phyloP scores from a whole-genome alignment of 2,113 vertebrate species.

The Peromyscus maniculatus region DNA sequence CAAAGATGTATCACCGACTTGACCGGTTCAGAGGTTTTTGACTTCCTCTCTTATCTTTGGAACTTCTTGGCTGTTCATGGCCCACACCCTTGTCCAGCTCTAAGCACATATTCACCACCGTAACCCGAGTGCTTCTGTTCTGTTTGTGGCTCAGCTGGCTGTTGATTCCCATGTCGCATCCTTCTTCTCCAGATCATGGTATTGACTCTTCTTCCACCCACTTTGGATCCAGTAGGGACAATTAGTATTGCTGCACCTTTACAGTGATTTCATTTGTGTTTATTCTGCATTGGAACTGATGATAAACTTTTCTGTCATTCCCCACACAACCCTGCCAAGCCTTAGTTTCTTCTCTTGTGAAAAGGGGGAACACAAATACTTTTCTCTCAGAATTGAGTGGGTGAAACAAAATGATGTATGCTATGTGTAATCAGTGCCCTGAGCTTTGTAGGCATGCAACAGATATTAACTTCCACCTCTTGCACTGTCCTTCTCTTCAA shows the following conservation, averaged over 20 bases:
- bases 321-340: neutral
- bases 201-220: neutral
- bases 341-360: neutral
- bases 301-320: neutral
- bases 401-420: neutral
- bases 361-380: neutral
- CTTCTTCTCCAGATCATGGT: neutral
- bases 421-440: neutral
- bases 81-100: neutral
- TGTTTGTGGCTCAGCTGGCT: neutral
- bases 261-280: neutral
- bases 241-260: neutral
- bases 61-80: neutral
- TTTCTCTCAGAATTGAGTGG: neutral
- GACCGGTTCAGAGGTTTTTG: conserved; percentile 28
- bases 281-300: neutral
- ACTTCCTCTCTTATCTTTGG: conserved; percentile 79
- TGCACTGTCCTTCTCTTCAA: neutral
- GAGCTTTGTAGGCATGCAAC: neutral
- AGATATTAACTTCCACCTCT: neutral
- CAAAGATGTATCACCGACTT: conserved; percentile 53
- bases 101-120: neutral
- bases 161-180: neutral
- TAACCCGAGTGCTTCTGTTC: neutral
- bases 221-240: neutral